These are phyloP conservation scores for Shargacucullia verbasci DNA, from an alignment of 2,888 invertebrate genomes.

Conservation along the genomic window DNA sequence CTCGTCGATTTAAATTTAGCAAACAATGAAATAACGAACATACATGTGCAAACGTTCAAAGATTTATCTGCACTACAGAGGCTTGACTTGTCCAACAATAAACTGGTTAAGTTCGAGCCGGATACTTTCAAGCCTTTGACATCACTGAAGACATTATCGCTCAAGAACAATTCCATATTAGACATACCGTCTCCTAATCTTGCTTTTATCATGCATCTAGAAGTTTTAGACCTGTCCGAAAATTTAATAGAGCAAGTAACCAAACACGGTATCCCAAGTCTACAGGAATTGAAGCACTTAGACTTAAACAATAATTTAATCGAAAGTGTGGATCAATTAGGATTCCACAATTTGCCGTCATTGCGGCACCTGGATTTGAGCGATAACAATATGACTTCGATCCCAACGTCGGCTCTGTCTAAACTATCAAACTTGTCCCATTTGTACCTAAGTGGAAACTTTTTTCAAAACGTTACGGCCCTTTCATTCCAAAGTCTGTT, in stretches of 20 bases:
- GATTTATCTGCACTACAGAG: slow-evolving; percentile 93
- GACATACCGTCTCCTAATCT: slow-evolving; percentile 93
- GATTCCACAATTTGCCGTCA: slow-evolving; percentile 93
- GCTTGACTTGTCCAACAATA: slow-evolving; percentile 93
- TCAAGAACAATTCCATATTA: slow-evolving; percentile 94
- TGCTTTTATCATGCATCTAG: slow-evolving; percentile 90
- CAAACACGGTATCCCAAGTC: slow-evolving; percentile 92
- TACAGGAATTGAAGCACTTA: slow-evolving; percentile 92
- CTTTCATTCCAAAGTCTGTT: slow-evolving; percentile 95
- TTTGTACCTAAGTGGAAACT: slow-evolving; percentile 94
- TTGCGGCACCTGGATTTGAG: slow-evolving; percentile 93
- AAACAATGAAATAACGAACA: slow-evolving; percentile 92
- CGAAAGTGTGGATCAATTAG: slow-evolving; percentile 91
- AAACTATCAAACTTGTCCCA: slow-evolving; percentile 93
- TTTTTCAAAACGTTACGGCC: slow-evolving; percentile 91
- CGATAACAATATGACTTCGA: slow-evolving; percentile 94
- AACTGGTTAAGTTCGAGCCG: slow-evolving; percentile 92
- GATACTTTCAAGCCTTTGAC: slow-evolving; percentile 92
- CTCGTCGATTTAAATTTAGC: slow-evolving; percentile 92
- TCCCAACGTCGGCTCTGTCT: slow-evolving; percentile 93
- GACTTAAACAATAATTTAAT: slow-evolving; percentile 94
- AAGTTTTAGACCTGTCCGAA: slow-evolving; percentile 92
- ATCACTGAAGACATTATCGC: slow-evolving; percentile 92
- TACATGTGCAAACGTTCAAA: slow-evolving; percentile 93
- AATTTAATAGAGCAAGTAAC: slow-evolving; percentile 93